Conservation (phyloP, 2,113 vertebrate genomes). For the Recurvirostra avosetta region DNA sequence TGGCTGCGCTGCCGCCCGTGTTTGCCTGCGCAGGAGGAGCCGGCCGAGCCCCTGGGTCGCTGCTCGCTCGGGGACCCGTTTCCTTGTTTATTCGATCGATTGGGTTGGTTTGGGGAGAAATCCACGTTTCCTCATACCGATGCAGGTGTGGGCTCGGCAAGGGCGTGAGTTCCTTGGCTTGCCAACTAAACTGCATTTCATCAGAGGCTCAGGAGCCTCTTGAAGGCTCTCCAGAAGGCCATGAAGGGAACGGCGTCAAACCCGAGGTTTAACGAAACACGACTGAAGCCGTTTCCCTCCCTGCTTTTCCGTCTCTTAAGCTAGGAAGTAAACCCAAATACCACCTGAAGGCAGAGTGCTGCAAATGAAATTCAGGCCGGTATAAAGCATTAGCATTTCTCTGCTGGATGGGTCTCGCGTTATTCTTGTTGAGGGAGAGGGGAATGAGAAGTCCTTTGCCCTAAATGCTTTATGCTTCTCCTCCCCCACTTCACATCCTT, state of each 20-base stretch:
- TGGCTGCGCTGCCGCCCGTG: no score
- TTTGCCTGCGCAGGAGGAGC: background rate
- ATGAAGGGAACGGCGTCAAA: background rate
- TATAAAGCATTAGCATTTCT: background rate
- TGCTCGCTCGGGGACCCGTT: background rate
- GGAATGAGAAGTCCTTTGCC: background rate
- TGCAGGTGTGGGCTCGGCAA: accelerated
- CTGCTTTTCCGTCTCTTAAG: background rate
- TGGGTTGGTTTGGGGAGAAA: background rate
- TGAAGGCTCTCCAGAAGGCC: background rate
- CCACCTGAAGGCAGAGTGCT: background rate
- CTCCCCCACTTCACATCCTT: background rate
- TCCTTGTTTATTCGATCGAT: background rate
- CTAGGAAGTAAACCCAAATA: background rate
- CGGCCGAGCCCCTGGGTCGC: background rate
- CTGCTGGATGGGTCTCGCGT: background rate
- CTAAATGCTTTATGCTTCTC: background rate
- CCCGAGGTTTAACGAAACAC: background rate
- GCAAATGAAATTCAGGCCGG: background rate
- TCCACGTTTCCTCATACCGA: background rate
- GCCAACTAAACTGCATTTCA: background rate
- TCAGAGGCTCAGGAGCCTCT: background rate
- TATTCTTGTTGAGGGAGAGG: background rate
- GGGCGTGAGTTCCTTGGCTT: accelerated
- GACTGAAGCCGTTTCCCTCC: background rate